Conservation (phyloP, 1,140 invertebrate species). For the Cardiocondyla obscurior region DNA sequence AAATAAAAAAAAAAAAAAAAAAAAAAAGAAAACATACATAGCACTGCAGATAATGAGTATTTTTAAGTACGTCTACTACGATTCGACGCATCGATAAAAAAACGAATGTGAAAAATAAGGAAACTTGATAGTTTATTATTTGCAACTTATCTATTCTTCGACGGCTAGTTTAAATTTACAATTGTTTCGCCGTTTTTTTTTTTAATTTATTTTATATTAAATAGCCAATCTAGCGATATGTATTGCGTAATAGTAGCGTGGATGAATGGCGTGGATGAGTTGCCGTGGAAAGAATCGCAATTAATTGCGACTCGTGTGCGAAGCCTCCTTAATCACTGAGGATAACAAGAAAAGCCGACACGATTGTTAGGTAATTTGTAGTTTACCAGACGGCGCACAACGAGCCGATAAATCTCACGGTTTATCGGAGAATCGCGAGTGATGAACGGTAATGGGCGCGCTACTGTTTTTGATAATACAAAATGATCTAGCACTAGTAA, state of each 20-base stretch:
- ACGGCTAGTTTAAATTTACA: not conserved
- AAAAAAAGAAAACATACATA: slow-evolving; percentile 52
- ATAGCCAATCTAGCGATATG: not conserved
- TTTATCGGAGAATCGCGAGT: slow-evolving; percentile 17
- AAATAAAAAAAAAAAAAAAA: slow-evolving; percentile 63
- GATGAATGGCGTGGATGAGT: slow-evolving; percentile 1
- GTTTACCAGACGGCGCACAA: slow-evolving; percentile 10
- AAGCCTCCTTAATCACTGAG: slow-evolving; percentile 20
- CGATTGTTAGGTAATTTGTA: slow-evolving; percentile 30
- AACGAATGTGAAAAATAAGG: not conserved
- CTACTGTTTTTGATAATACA: slow-evolving; percentile 31
- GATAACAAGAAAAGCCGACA: slow-evolving; percentile 25
- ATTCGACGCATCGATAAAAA: not conserved
- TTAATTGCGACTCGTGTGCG: slow-evolving; percentile 6
- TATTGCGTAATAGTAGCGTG: not conserved
- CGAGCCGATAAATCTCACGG: slow-evolving; percentile 45
- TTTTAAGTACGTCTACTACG: not conserved
- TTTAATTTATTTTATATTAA: slow-evolving; percentile 10
- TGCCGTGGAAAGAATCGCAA: slow-evolving; percentile 5
- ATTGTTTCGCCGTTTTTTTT: not conserved
- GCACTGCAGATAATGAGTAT: slow-evolving; percentile 50
- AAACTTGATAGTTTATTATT: not conserved
- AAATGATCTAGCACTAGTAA: slow-evolving; percentile 53
- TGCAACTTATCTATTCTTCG: not conserved
- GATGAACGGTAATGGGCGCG: slow-evolving; percentile 8